Evolutionary conservation across 2,113 vertebrate genomes (phyloP).

Genomic region (Caretta caretta): DNA sequence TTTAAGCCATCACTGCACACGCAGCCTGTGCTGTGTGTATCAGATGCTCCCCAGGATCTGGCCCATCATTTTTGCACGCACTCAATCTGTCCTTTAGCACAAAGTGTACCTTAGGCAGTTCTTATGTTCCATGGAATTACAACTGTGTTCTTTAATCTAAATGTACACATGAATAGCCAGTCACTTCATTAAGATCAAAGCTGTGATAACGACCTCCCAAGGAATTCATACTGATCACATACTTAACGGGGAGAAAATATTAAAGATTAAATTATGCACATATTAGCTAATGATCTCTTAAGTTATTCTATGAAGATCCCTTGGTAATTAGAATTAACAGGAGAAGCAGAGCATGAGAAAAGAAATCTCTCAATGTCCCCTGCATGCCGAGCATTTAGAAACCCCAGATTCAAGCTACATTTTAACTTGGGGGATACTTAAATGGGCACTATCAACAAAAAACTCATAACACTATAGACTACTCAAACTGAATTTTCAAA

Average conservation of each 20-base stretch:
- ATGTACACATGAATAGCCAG: neutral
- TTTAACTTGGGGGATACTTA: conserved; percentile 52
- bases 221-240: neutral
- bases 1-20: neutral
- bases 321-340: conserved; percentile 14
- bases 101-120: neutral
- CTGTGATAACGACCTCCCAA: conserved; percentile 7
- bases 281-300: conserved; percentile 43
- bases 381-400: conserved; percentile 45
- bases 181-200: neutral
- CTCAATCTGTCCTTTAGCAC: conserved; percentile 6
- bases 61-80: neutral
- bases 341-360: conserved; percentile 40
- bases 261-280: conserved; percentile 38
- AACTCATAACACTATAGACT: conserved; percentile 22
- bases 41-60: neutral
- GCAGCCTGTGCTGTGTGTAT: neutral
- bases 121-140: conserved; percentile 1
- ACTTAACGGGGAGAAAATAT: conserved; percentile 9
- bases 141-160: neutral
- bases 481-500: conserved; percentile 59
- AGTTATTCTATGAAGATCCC: conserved; percentile 34
- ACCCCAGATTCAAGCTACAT: conserved; percentile 51
- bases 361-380: neutral
- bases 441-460: conserved; percentile 59